Evolutionary conservation across 92 coral and sea anemone species (phyloP).

Genomic region (Zoanthus sociatus): DNA sequence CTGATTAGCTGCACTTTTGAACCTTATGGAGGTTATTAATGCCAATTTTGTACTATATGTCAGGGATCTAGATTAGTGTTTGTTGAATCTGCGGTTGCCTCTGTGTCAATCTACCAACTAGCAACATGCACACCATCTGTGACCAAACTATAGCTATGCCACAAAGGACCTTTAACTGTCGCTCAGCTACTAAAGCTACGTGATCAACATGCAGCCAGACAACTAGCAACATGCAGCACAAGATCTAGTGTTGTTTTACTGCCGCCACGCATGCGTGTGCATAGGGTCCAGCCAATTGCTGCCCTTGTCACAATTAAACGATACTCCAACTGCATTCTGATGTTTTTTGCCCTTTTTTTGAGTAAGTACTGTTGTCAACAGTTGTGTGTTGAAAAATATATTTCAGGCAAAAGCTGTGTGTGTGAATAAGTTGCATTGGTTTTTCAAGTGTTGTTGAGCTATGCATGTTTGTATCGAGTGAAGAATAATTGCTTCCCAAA

Average conservation of each 20-base stretch:
- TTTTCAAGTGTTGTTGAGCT: too few species aligned
- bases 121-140: constrained; percentile 83
- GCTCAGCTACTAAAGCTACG: constrained; percentile 72
- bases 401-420: background rate
- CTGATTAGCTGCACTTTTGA: background rate
- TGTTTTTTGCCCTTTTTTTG: constrained; percentile 70
- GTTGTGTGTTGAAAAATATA: constrained; percentile 55
- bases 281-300: constrained; percentile 64
- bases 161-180: constrained; percentile 52
- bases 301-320: constrained; percentile 58
- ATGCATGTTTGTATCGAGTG: too few species aligned
- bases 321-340: constrained; percentile 51
- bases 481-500: too few species aligned
- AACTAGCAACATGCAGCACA: constrained; percentile 63
- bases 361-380: constrained; percentile 85
- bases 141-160: constrained; percentile 77
- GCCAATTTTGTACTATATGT: constrained; percentile 72
- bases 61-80: constrained; percentile 75
- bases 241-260: constrained; percentile 75
- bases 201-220: constrained; percentile 75
- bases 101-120: constrained; percentile 71
- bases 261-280: constrained; percentile 84
- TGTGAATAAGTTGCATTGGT: background rate
- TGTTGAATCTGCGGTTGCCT: constrained; percentile 83
- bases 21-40: constrained; percentile 48